Percentiles rank a stretch among this genome's conserved stretches.
phyloP scores from a whole-genome alignment of 92 coral and sea anemone species.

The Siderastrea siderea region DNA sequence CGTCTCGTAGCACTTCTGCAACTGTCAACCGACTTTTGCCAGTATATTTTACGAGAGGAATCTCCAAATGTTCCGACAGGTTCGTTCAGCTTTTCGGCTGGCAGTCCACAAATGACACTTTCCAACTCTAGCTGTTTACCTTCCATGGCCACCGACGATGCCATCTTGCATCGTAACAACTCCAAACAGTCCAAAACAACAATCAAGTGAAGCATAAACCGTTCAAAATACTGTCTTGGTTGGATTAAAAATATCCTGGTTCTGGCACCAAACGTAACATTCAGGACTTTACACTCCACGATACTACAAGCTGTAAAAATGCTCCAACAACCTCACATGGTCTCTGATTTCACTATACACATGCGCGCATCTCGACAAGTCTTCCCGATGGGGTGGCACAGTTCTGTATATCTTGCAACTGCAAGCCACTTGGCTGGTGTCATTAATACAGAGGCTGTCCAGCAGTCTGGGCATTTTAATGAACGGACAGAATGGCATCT shows the following conservation, averaged over 20 bases:
- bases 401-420: background rate
- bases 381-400: too few relatives aligned
- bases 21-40: too few relatives aligned
- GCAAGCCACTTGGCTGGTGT: background rate
- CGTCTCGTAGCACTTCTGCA: too few relatives aligned
- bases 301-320: too few relatives aligned
- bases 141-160: constrained; percentile 11
- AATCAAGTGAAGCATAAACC: too few relatives aligned
- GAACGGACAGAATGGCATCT: constrained; percentile 7
- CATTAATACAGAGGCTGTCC: constrained; percentile 2
- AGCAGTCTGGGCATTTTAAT: background rate
- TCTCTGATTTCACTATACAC: too few relatives aligned
- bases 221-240: background rate
- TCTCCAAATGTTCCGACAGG: too few relatives aligned
- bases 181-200: background rate
- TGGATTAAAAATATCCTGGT: constrained; percentile 9
- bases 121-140: constrained; percentile 27
- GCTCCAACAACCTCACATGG: too few relatives aligned
- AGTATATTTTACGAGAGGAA: too few relatives aligned
- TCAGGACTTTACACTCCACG: background rate
- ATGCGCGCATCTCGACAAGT: too few relatives aligned
- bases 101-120: constrained; percentile 17
- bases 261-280: constrained; percentile 12
- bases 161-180: background rate
- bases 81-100: background rate